Conservation (phyloP, 30 jellyfish, hydroid and myxozoan species). For the Aurelia coerulea region DNA sequence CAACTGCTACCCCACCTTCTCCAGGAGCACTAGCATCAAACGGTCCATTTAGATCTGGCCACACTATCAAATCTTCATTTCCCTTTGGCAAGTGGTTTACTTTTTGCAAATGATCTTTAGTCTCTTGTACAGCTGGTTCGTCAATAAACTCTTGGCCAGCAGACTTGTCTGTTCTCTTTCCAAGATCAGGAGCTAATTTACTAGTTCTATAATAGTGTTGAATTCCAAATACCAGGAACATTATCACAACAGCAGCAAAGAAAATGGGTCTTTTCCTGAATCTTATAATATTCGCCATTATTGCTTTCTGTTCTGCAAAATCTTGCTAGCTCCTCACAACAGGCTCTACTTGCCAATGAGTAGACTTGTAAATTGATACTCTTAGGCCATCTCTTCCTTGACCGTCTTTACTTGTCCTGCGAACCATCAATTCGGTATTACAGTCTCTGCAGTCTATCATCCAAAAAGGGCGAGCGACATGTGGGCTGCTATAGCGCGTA, state of each 20-base stretch:
- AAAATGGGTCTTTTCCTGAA: slow-evolving; percentile 42
- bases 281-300: slow-evolving; percentile 53
- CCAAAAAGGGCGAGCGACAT: too few relatives aligned
- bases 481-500: too few relatives aligned
- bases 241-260: not conserved
- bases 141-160: not conserved
- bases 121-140: not conserved
- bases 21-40: slow-evolving; percentile 82
- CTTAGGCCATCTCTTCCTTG: too few relatives aligned
- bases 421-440: too few relatives aligned
- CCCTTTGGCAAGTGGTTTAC: too few relatives aligned
- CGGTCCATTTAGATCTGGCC: slow-evolving; percentile 85
- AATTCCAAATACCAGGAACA: slow-evolving; percentile 7
- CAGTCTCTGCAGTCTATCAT: too few relatives aligned
- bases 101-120: not conserved
- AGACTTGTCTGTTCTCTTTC: slow-evolving; percentile 23
- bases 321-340: not conserved
- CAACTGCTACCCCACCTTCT: slow-evolving; percentile 85
- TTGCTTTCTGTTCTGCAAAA: not conserved
- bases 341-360: too few relatives aligned
- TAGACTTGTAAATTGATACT: too few relatives aligned
- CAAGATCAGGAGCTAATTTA: slow-evolving; percentile 14
- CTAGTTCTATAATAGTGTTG: not conserved
- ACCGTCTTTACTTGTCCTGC: too few relatives aligned
- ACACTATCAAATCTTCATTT: not conserved